Conservation (phyloP, 2,888 invertebrate species). For the Leptinotarsa tumamoca region DNA sequence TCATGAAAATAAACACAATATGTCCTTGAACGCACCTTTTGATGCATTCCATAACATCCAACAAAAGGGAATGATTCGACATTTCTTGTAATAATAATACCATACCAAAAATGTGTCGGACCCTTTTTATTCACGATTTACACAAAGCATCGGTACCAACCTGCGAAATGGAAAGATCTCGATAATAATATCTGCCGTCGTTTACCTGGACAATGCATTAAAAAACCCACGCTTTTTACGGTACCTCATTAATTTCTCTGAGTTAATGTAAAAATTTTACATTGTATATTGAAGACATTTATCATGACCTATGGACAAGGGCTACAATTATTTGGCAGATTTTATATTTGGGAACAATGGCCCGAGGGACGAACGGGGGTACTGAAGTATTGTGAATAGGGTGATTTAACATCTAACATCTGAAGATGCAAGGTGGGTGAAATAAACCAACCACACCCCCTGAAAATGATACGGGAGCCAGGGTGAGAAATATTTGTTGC, state of each 20-base stretch:
- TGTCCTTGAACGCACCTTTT: slow-evolving; percentile 7
- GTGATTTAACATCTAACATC: slow-evolving; percentile 56
- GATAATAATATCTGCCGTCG: slow-evolving; percentile 39
- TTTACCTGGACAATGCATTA: slow-evolving; percentile 42
- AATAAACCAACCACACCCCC: slow-evolving; percentile 61
- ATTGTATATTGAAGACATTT: slow-evolving; percentile 58
- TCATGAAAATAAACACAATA: slow-evolving; percentile 8
- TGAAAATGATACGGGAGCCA: slow-evolving; percentile 40
- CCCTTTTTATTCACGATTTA: slow-evolving; percentile 25
- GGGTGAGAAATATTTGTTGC: not conserved
- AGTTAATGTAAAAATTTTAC: slow-evolving; percentile 34
- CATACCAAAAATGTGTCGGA: slow-evolving; percentile 4
- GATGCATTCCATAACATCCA: not conserved
- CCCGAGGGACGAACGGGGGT: slow-evolving; percentile 41
- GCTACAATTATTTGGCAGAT: slow-evolving; percentile 63
- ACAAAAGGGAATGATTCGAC: slow-evolving; percentile 18
- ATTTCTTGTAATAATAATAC: slow-evolving; percentile 5
- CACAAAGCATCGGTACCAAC: slow-evolving; percentile 27
- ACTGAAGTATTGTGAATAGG: slow-evolving; percentile 53
- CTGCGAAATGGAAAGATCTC: slow-evolving; percentile 37
- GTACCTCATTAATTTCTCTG: slow-evolving; percentile 52
- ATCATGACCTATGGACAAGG: slow-evolving; percentile 59
- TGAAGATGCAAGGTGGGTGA: slow-evolving; percentile 62
- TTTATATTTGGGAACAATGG: slow-evolving; percentile 61
- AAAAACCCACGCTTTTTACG: slow-evolving; percentile 44